Conservation (phyloP, 2,888 invertebrate species). For the Coenonympha glycerion region DNA sequence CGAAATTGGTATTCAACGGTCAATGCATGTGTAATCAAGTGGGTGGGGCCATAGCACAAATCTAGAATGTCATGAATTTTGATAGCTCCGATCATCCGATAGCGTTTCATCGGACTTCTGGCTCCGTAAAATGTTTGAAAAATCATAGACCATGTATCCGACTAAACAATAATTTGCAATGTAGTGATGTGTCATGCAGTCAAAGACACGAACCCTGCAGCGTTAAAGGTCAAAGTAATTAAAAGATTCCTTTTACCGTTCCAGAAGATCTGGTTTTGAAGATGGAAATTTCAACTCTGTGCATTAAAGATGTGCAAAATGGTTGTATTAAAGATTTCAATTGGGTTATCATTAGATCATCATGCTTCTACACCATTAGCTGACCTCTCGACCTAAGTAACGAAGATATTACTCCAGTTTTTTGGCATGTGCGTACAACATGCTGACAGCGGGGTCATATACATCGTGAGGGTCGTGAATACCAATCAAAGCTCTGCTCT, state of each 20-base stretch:
- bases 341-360: slow-evolving; percentile 25
- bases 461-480: slow-evolving; percentile 40
- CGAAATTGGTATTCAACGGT: slow-evolving; percentile 60
- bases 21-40: slow-evolving; percentile 61
- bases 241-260: neutral
- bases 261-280: neutral
- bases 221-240: neutral
- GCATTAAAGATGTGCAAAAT: neutral
- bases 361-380: slow-evolving; percentile 30
- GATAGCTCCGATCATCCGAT: slow-evolving; percentile 5
- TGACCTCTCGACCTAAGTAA: slow-evolving; percentile 38
- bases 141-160: neutral
- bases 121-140: neutral
- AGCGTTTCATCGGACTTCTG: neutral
- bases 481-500: slow-evolving; percentile 50
- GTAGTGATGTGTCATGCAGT: neutral
- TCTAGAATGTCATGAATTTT: slow-evolving; percentile 55
- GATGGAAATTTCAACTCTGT: neutral
- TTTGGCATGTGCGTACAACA: slow-evolving; percentile 23
- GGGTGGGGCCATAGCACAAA: slow-evolving; percentile 56
- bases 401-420: slow-evolving; percentile 24
- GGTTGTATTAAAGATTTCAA: slow-evolving; percentile 17
- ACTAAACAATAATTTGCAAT: neutral
- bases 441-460: slow-evolving; percentile 48
- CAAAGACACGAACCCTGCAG: neutral